Percentiles rank a stretch among this genome's conserved stretches.
Evolutionary conservation across 2,888 invertebrate species (phyloP).

Genomic region (Andrena bucephala): DNA sequence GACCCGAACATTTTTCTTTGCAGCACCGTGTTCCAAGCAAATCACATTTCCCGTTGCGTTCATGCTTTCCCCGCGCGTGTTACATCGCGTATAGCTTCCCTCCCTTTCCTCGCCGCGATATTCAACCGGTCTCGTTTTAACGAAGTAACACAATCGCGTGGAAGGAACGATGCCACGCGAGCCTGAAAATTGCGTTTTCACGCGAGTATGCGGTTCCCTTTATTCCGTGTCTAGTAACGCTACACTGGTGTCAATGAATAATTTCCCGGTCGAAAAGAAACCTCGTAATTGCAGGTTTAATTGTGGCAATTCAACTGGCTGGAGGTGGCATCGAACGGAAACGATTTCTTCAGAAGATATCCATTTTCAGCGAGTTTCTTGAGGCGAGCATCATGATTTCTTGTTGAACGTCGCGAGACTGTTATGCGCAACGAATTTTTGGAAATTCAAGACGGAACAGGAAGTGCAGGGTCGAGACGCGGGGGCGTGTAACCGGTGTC

Average conservation of each 20-base stretch:
- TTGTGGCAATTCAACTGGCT: neutral
- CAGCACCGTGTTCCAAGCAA: neutral
- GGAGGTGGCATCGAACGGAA: neutral
- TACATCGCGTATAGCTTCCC: neutral
- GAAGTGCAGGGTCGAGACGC: slow-evolving; percentile 25
- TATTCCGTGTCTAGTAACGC: slow-evolving; percentile 10
- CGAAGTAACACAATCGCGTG: slow-evolving; percentile 55
- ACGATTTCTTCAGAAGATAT: neutral
- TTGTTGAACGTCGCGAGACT: too few species aligned
- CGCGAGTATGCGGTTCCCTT: slow-evolving; percentile 55
- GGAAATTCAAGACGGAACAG: slow-evolving; percentile 38
- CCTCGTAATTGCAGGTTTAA: slow-evolving; percentile 37
- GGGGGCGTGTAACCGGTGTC: slow-evolving; percentile 29
- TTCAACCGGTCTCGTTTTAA: slow-evolving; percentile 32
- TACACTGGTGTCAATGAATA: slow-evolving; percentile 23
- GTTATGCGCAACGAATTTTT: neutral
- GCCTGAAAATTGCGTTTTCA: slow-evolving; percentile 52
- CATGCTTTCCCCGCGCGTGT: slow-evolving; percentile 6
- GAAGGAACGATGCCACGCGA: slow-evolving; percentile 42
- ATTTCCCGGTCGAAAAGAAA: slow-evolving; percentile 47
- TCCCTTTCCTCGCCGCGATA: slow-evolving; percentile 3
- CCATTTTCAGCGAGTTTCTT: neutral
- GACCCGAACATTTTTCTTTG: neutral
- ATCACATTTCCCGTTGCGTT: slow-evolving; percentile 35
- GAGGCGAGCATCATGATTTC: neutral